Evolutionary conservation across 2,888 invertebrate species (phyloP).

Genomic region (Cosmopolites sordidus): DNA sequence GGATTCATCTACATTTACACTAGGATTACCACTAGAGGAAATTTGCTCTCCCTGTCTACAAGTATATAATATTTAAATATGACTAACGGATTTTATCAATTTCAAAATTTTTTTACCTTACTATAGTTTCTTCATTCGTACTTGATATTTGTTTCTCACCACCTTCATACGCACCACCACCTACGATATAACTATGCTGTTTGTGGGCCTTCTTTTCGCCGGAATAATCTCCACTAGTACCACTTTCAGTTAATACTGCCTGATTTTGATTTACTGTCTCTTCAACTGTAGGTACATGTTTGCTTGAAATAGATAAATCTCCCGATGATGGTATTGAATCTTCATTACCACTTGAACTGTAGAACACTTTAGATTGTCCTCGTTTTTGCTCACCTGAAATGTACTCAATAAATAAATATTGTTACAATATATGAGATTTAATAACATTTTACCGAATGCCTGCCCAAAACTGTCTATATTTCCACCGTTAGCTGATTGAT

Average conservation of each 20-base stretch:
- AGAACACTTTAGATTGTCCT: conserved; percentile 12
- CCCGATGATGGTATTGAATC: background rate
- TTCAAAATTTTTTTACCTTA: background rate
- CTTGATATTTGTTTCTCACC: background rate
- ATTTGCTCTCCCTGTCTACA: background rate
- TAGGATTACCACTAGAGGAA: background rate
- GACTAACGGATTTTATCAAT: no score
- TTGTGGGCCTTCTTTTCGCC: conserved; percentile 16
- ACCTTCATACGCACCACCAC: conserved; percentile 29
- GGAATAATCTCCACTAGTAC: background rate
- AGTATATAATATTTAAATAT: no score
- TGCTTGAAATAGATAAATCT: conserved; percentile 10
- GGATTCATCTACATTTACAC: background rate
- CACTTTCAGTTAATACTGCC: background rate
- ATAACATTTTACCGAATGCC: conserved; percentile 14
- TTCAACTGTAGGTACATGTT: conserved; percentile 3
- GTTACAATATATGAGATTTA: no score
- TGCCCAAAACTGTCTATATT: conserved; percentile 19
- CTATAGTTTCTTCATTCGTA: background rate
- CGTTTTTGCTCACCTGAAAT: background rate
- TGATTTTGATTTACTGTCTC: background rate
- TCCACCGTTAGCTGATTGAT: conserved; percentile 5
- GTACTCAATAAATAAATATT: background rate
- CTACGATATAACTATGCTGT: conserved; percentile 26
- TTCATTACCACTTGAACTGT: conserved; percentile 18